These are phyloP conservation scores for Vanacampus margaritifer DNA, from an alignment of 2,113 vertebrate genomes.

Conservation along the genomic window DNA sequence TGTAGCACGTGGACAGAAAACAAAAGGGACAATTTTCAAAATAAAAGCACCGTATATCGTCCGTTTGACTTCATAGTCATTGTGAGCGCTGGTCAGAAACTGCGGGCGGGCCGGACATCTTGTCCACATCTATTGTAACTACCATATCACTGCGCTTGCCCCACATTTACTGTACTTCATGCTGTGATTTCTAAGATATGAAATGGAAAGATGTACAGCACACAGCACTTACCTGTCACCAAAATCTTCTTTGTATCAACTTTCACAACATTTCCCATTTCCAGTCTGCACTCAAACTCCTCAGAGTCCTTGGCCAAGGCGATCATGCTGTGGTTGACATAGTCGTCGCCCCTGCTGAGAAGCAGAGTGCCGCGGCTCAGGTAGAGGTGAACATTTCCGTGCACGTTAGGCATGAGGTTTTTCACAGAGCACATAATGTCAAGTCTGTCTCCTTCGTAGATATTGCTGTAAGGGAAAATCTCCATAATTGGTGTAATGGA, in stretches of 20 bases:
- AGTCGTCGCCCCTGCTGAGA: neutral
- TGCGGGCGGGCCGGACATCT: no score
- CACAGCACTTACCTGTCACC: constrained; percentile 59
- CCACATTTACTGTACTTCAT: neutral
- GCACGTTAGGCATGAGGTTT: rapidly evolving
- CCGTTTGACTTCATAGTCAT: no score
- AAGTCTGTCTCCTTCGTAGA: constrained; percentile 70
- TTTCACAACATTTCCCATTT: constrained; percentile 26
- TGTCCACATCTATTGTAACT: neutral
- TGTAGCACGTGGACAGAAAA: no score
- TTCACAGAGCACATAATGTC: constrained; percentile 40
- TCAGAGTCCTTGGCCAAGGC: constrained; percentile 26
- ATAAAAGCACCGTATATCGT: no score
- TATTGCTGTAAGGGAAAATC: constrained; percentile 32
- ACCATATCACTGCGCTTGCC: neutral
- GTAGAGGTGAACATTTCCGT: neutral
- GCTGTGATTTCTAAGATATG: neutral
- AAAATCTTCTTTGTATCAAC: neutral
- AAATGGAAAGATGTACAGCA: neutral
- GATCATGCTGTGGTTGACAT: constrained; percentile 16
- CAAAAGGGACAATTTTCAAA: no score
- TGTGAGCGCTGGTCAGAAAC: no score
- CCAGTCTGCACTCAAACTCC: constrained; percentile 56
- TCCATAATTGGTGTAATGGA: constrained; percentile 35
- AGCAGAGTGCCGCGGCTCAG: constrained; percentile 35